Evolutionary conservation across 1,140 invertebrate genomes (phyloP).

Genomic region (Zaprionus capensis): DNA sequence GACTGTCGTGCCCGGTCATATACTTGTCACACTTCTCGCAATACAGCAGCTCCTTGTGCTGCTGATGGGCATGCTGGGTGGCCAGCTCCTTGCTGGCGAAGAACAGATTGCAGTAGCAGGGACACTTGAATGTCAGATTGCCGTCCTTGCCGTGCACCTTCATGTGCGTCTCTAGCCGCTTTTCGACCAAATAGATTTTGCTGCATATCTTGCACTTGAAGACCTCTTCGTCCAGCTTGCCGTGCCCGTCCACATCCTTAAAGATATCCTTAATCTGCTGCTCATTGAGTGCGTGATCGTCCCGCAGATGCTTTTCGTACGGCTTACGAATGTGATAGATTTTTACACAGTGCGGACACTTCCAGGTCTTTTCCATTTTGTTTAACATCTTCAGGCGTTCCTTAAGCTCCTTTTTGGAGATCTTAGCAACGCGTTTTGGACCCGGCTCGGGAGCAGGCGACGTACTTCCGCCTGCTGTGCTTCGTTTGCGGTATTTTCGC

Average conservation of each 20-base stretch:
- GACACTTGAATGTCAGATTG: conserved; percentile 78
- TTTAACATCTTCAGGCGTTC: conserved; percentile 76
- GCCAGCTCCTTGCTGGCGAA: conserved; percentile 83
- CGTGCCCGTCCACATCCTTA: conserved; percentile 64
- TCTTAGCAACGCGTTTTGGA: conserved; percentile 68
- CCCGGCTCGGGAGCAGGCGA: conserved; percentile 37
- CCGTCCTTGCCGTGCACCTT: conserved; percentile 76
- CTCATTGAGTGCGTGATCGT: conserved; percentile 70
- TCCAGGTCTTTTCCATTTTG: conserved; percentile 75
- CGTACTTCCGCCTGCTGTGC: background rate
- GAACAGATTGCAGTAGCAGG: conserved; percentile 81
- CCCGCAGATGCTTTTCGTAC: conserved; percentile 78
- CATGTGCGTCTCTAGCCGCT: conserved; percentile 75
- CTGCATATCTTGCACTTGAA: conserved; percentile 77
- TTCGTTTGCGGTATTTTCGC: conserved; percentile 67
- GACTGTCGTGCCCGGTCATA: conserved; percentile 82
- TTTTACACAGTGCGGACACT: conserved; percentile 79
- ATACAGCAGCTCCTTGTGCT: conserved; percentile 80
- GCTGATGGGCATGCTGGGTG: conserved; percentile 72
- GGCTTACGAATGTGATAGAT: conserved; percentile 82
- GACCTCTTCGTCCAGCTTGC: conserved; percentile 70
- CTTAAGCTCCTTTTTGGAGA: conserved; percentile 72
- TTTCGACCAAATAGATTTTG: conserved; percentile 80
- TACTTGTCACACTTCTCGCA: conserved; percentile 84
- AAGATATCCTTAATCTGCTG: conserved; percentile 71